A percentile compares a stretch with the other conserved stretches of the same genome.
These are phyloP conservation scores for Triplophysa rosa DNA, from an alignment of 2,113 vertebrate genomes.

Conservation along the genomic window DNA sequence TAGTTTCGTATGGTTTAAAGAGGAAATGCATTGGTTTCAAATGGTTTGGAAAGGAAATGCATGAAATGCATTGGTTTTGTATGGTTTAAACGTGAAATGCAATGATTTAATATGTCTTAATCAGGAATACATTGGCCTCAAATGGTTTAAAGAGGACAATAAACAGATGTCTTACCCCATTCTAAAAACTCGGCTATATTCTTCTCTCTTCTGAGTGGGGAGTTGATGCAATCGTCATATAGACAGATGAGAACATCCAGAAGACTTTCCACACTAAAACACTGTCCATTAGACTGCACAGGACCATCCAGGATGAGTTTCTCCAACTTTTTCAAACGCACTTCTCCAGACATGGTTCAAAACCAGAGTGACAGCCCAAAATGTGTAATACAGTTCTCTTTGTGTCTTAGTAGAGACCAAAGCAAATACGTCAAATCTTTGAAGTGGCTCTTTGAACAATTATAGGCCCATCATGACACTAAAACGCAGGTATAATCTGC, in stretches of 20 bases:
- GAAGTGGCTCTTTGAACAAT: neutral
- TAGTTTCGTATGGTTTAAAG: neutral
- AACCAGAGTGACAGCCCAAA: neutral
- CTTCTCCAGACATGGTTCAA: conserved; percentile 92
- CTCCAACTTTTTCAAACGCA: conserved; percentile 97
- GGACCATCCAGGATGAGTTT: conserved; percentile 95
- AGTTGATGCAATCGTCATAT: conserved; percentile 97
- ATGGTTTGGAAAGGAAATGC: neutral
- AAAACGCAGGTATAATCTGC: conserved; percentile 17
- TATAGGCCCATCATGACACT: neutral
- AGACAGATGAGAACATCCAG: conserved; percentile 97
- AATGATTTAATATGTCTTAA: neutral
- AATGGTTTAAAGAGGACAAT: neutral
- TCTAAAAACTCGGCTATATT: conserved; percentile 94
- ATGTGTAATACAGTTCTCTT: neutral
- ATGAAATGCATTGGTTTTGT: neutral
- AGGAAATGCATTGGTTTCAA: neutral
- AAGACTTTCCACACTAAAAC: conserved; percentile 92
- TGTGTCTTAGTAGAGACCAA: conserved; percentile 1
- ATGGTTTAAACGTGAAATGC: neutral
- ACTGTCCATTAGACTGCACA: conserved; percentile 85
- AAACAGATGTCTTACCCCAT: conserved; percentile 85
- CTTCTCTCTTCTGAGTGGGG: conserved; percentile 93
- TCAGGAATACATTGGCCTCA: neutral
- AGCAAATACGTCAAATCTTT: conserved; percentile 26